These are phyloP conservation scores for Drosophila prosaltans DNA, from an alignment of 1,140 invertebrate species.

Conservation along the genomic window DNA sequence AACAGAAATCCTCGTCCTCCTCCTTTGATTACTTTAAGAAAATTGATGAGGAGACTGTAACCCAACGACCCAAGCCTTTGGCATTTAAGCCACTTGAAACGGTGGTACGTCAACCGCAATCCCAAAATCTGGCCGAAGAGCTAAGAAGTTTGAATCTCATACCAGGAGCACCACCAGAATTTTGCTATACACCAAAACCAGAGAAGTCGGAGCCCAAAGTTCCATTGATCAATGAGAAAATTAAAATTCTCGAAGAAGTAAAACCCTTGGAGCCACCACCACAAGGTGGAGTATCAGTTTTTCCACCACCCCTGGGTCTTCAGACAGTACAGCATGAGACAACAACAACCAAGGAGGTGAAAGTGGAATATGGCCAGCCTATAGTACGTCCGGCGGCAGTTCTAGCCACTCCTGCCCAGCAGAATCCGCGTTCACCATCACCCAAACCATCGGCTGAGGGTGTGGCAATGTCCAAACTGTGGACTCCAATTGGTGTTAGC, in stretches of 20 bases:
- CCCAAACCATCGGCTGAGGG: constrained; percentile 85
- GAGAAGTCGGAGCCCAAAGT: constrained; percentile 56
- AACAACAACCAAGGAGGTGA: constrained; percentile 64
- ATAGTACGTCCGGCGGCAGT: constrained; percentile 80
- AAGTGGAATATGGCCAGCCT: constrained; percentile 75
- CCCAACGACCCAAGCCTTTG: constrained; percentile 58
- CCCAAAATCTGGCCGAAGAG: constrained; percentile 60
- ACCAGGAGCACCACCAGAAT: constrained; percentile 89
- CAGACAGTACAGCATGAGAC: constrained; percentile 71
- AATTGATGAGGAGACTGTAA: constrained; percentile 77
- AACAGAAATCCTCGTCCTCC: constrained; percentile 78
- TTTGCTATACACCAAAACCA: constrained; percentile 86
- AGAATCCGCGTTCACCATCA: constrained; percentile 70
- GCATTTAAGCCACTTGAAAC: constrained; percentile 63
- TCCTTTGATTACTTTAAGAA: constrained; percentile 86
- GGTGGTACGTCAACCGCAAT: constrained; percentile 57
- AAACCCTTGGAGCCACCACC: constrained; percentile 86
- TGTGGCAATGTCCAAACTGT: constrained; percentile 87
- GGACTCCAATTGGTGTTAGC: constrained; percentile 80
- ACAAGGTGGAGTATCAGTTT: constrained; percentile 85
- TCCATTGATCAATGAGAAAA: constrained; percentile 86
- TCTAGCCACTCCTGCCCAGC: constrained; percentile 68
- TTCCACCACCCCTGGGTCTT: constrained; percentile 46
- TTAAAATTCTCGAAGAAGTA: constrained; percentile 87
- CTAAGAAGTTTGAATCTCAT: constrained; percentile 85